A percentile compares a stretch with the other conserved stretches of the same genome.
Conservation (phyloP, 2,113 vertebrate species). For the Tupaia tana region DNA sequence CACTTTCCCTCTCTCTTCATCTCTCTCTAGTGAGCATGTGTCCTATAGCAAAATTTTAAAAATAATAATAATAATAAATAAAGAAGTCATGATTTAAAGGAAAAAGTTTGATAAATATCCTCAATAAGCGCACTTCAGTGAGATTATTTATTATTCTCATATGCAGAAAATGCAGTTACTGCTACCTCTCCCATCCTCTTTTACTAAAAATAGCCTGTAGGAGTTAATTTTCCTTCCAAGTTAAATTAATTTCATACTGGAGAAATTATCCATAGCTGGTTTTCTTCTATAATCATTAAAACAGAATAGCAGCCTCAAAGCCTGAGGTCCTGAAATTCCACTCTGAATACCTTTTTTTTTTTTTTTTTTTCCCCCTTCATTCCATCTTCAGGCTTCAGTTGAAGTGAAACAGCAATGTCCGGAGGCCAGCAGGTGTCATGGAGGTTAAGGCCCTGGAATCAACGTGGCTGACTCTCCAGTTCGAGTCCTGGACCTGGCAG, state of each 20-base stretch:
- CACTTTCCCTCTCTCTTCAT: too few relatives aligned
- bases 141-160: not conserved
- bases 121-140: not conserved
- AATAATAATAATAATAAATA: not conserved
- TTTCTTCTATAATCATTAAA: constrained; percentile 16
- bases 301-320: not conserved
- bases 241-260: not conserved
- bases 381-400: constrained; percentile 4
- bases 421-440: too few relatives aligned
- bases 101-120: not conserved
- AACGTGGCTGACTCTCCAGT: too few relatives aligned
- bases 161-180: not conserved
- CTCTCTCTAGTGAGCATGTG: too few relatives aligned
- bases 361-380: not conserved
- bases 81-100: too few relatives aligned
- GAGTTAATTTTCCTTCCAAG: constrained; percentile 19
- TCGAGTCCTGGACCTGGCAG: too few relatives aligned
- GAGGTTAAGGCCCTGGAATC: too few relatives aligned
- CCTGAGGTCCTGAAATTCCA: not conserved
- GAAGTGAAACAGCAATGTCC: not conserved
- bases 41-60: not conserved
- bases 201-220: constrained; percentile 37
- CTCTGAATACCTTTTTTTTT: not conserved
- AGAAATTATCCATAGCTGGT: not conserved
- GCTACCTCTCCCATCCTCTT: not conserved